Percentiles rank a stretch among this genome's conserved stretches.
These are phyloP conservation scores for Perca fluviatilis DNA, from an alignment of 2,113 vertebrate species.

Conservation along the genomic window DNA sequence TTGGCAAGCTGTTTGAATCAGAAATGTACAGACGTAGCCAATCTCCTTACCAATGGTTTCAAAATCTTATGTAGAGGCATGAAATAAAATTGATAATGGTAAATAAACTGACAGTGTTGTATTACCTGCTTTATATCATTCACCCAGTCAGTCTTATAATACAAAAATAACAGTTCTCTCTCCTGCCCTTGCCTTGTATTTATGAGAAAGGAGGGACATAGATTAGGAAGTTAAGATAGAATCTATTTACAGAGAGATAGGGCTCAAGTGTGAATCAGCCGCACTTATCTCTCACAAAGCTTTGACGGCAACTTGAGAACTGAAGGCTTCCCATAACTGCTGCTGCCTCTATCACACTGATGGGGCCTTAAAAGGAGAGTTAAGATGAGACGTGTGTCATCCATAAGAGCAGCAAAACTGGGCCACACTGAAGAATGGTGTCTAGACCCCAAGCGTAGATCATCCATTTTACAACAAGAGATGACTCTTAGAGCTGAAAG, in stretches of 20 bases:
- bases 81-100: constrained; percentile 8
- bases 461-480: constrained; percentile 72
- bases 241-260: constrained; percentile 60
- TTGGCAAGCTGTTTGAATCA: constrained; percentile 15
- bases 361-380: constrained; percentile 64
- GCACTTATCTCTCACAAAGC: constrained; percentile 59
- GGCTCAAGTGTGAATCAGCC: constrained; percentile 68
- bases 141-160: not conserved
- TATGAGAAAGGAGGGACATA: constrained; percentile 4
- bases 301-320: constrained; percentile 57
- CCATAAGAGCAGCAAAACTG: constrained; percentile 68
- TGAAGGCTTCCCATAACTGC: constrained; percentile 62
- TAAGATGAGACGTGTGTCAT: constrained; percentile 67
- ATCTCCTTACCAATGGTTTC: constrained; percentile 1
- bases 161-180: constrained; percentile 18
- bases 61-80: not conserved
- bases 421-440: constrained; percentile 69
- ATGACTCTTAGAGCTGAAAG: constrained; percentile 49
- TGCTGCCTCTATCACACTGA: constrained; percentile 64
- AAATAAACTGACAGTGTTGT: constrained; percentile 7
- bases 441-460: constrained; percentile 64
- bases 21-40: not conserved
- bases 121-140: constrained; percentile 2
- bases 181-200: constrained; percentile 11
- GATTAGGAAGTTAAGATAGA: constrained; percentile 31